Evolutionary conservation across 2,113 vertebrate genomes (phyloP).

Genomic region (Ammodytes marinus): DNA sequence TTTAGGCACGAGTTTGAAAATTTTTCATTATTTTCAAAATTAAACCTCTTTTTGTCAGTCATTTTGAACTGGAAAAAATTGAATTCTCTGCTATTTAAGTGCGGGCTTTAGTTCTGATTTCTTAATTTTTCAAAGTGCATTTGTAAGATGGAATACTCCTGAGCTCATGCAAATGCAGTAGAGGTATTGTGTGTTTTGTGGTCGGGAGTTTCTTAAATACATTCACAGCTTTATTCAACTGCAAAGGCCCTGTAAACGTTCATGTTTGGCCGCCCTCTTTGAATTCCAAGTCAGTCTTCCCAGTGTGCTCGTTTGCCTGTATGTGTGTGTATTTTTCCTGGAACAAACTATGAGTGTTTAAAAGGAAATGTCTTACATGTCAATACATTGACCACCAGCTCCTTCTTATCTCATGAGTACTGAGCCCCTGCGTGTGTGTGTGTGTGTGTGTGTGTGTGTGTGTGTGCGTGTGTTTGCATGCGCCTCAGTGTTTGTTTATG

Average conservation of each 20-base stretch:
- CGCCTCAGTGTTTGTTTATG: too few relatives aligned
- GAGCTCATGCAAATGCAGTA: background rate
- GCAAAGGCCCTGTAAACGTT: background rate
- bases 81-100: background rate
- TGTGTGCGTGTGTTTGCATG: constrained; percentile 12
- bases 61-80: background rate
- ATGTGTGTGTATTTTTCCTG: background rate
- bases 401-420: constrained; percentile 27
- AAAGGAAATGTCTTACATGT: constrained; percentile 24
- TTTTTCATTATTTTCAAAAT: background rate
- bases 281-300: background rate
- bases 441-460: background rate
- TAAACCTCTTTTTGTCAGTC: too few relatives aligned
- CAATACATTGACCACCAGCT: constrained; percentile 26
- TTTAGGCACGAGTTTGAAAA: background rate
- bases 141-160: background rate
- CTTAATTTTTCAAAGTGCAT: background rate
- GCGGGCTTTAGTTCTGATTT: background rate
- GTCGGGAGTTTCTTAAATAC: background rate
- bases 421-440: background rate
- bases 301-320: background rate
- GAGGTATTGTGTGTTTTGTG: background rate
- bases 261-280: background rate
- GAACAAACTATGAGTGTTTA: constrained; percentile 18
- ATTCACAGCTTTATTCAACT: background rate